Evolutionary conservation across 2,113 vertebrate genomes (phyloP).

Genomic region (Nipponia nippon): DNA sequence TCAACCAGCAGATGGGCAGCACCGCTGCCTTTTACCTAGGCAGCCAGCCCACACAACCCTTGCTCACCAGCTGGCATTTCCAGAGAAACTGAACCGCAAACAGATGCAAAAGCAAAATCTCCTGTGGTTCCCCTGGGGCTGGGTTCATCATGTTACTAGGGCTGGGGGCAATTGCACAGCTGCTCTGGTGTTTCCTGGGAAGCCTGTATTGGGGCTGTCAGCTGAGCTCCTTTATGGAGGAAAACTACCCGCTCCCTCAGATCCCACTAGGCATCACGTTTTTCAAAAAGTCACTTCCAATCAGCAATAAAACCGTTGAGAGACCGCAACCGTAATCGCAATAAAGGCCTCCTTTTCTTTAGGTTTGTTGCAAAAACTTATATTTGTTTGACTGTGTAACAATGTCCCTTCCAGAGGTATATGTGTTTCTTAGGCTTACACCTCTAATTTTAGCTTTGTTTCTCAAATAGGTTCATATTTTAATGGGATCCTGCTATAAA

Average conservation of each 20-base stretch:
- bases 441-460: background rate
- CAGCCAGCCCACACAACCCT: background rate
- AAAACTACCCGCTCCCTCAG: background rate
- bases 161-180: background rate
- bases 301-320: background rate
- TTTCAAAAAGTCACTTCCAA: background rate
- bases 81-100: background rate
- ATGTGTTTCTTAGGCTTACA: background rate
- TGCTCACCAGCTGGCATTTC: constrained; percentile 12
- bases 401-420: background rate
- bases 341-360: background rate
- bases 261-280: background rate
- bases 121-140: background rate
- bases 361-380: background rate
- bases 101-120: background rate
- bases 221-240: background rate
- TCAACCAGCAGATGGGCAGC: background rate
- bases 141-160: background rate
- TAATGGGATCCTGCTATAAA: constrained; percentile 99
- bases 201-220: background rate
- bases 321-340: background rate
- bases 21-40: background rate
- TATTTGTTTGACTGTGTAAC: background rate
- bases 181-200: background rate
- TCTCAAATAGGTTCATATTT: constrained; percentile 88